phyloP scores from a whole-genome alignment of 2,888 invertebrate species.

The Danaus chrysippus region DNA sequence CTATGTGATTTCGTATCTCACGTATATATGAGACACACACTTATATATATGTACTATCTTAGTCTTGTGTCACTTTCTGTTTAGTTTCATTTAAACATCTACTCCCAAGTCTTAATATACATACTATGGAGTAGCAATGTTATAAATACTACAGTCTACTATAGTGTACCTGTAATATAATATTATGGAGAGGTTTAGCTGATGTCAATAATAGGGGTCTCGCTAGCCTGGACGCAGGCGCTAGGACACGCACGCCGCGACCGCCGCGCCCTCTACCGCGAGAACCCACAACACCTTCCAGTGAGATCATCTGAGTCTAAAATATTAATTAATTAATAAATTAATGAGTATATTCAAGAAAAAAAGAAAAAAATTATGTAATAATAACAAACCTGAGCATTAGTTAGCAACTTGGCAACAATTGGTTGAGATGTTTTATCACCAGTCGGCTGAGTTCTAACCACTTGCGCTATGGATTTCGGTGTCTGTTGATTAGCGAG shows the following conservation, averaged over 20 bases:
- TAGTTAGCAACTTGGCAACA: slow-evolving; percentile 86
- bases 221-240: slow-evolving; percentile 48
- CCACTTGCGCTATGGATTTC: slow-evolving; percentile 60
- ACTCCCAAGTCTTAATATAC: too few relatives aligned
- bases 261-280: slow-evolving; percentile 33
- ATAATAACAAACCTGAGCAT: slow-evolving; percentile 76
- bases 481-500: slow-evolving; percentile 56
- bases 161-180: slow-evolving; percentile 58
- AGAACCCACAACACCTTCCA: slow-evolving; percentile 49
- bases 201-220: slow-evolving; percentile 60
- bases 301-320: slow-evolving; percentile 65
- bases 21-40: too few relatives aligned
- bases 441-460: slow-evolving; percentile 51
- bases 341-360: neutral
- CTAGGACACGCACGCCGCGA: slow-evolving; percentile 51
- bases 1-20: too few relatives aligned
- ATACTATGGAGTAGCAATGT: too few relatives aligned
- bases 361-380: neutral
- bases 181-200: slow-evolving; percentile 63
- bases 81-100: too few relatives aligned
- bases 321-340: neutral
- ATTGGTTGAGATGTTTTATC: slow-evolving; percentile 77
- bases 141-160: neutral
- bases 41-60: too few relatives aligned
- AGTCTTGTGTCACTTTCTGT: too few relatives aligned